phyloP scores from a whole-genome alignment of 2,797 vertebrate species.

The Acanthurus tractus region DNA sequence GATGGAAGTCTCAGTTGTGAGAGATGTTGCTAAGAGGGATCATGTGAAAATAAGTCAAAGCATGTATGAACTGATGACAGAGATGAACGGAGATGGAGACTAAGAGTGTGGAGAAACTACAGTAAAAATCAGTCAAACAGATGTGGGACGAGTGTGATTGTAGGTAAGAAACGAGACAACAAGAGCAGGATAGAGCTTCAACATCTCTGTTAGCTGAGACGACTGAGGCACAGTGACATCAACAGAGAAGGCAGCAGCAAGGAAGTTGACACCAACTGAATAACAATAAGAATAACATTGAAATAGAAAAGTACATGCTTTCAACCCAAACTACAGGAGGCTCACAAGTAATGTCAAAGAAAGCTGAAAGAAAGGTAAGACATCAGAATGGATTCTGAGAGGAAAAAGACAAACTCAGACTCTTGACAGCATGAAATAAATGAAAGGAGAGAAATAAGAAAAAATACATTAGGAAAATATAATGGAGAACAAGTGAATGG shows the following conservation, averaged over 20 bases:
- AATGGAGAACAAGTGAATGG: background rate
- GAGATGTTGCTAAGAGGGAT: constrained; percentile 4
- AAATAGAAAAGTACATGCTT: constrained; percentile 11
- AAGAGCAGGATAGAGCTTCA: constrained; percentile 18
- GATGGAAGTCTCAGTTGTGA: background rate
- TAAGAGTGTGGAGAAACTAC: constrained; percentile 12
- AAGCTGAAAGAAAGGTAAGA: constrained; percentile 6
- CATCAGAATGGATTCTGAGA: background rate
- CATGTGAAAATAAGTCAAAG: background rate
- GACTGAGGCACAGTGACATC: background rate
- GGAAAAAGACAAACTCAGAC: background rate
- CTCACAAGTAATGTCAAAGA: background rate
- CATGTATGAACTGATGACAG: constrained; percentile 2
- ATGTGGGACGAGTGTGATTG: constrained; percentile 19
- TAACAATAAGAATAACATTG: background rate
- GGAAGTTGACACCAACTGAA: background rate
- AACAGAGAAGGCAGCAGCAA: background rate
- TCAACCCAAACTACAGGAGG: background rate
- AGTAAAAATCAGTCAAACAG: constrained; percentile 26
- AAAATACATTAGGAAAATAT: background rate
- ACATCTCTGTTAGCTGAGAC: constrained; percentile 29
- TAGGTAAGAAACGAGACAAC: constrained; percentile 13
- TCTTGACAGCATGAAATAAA: background rate
- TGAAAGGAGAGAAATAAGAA: too few relatives aligned
- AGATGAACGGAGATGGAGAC: background rate